Conservation (phyloP, 2,888 invertebrate species). For the Gerosis bhagava region DNA sequence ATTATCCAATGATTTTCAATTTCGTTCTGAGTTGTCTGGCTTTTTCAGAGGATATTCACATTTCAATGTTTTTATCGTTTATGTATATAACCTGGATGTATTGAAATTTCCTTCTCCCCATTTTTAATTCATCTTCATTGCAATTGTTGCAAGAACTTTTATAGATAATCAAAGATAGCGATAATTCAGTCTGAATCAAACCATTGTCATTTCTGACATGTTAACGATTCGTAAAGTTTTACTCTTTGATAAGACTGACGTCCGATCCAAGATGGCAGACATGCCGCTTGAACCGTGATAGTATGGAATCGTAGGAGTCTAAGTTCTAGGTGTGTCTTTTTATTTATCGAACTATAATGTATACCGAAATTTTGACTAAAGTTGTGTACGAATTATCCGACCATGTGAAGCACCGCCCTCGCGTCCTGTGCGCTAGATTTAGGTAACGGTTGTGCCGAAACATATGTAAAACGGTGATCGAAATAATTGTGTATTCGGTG, state of each 20-base stretch:
- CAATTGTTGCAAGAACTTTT: too few species aligned
- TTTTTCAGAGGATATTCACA: too few species aligned
- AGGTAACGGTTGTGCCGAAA: conserved; percentile 84
- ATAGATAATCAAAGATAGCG: too few species aligned
- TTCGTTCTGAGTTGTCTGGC: too few species aligned
- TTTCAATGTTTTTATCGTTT: too few species aligned
- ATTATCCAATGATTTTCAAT: too few species aligned
- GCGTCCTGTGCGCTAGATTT: conserved; percentile 80
- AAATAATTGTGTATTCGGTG: conserved; percentile 74
- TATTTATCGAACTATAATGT: conserved; percentile 84
- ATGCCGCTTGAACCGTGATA: conserved; percentile 86
- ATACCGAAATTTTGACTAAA: conserved; percentile 79
- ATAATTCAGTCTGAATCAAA: too few species aligned
- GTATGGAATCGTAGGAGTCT: conserved; percentile 86
- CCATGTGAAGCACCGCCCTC: conserved; percentile 77
- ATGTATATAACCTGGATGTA: too few species aligned
- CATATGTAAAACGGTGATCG: conserved; percentile 77
- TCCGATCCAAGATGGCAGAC: conserved; percentile 90
- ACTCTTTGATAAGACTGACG: conserved; percentile 81
- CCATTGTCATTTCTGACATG: too few species aligned
- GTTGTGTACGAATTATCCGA: conserved; percentile 79
- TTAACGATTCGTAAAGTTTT: too few species aligned
- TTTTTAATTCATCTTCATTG: too few species aligned
- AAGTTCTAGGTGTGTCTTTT: conserved; percentile 90
- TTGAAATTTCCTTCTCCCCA: too few species aligned